Conservation (phyloP, 2,888 invertebrate species). For the Leucophenga maculata region DNA sequence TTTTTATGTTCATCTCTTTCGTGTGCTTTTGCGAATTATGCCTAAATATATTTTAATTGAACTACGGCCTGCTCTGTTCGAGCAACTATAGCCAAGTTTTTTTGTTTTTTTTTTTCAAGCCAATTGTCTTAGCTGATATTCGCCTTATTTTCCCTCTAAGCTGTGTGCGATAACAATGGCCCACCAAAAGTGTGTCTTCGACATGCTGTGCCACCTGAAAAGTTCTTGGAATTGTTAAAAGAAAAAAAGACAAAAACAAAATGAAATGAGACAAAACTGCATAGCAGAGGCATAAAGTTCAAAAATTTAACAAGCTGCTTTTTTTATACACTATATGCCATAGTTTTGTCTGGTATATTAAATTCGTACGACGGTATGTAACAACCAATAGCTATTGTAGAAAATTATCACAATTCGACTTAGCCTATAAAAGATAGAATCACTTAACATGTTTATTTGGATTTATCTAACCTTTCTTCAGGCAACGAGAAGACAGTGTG, state of each 20-base stretch:
- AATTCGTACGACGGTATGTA: too few species aligned
- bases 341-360: too few species aligned
- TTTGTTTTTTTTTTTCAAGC: too few species aligned
- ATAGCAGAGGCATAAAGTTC: slow-evolving; percentile 58
- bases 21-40: slow-evolving; percentile 41
- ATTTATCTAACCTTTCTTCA: too few species aligned
- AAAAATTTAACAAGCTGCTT: slow-evolving; percentile 59
- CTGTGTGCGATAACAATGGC: slow-evolving; percentile 32
- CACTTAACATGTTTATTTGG: too few species aligned
- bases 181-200: slow-evolving; percentile 62
- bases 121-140: slow-evolving; percentile 2
- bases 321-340: background rate
- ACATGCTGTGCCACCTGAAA: slow-evolving; percentile 65
- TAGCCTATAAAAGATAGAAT: too few species aligned
- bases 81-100: slow-evolving; percentile 39
- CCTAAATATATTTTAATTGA: slow-evolving; percentile 59
- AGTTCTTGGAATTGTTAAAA: slow-evolving; percentile 57
- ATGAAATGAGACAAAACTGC: slow-evolving; percentile 21
- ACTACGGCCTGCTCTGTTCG: slow-evolving; percentile 30
- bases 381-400: too few species aligned
- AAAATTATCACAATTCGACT: too few species aligned
- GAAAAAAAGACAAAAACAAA: slow-evolving; percentile 50
- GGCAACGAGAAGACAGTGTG: too few species aligned
- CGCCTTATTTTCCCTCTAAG: background rate
- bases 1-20: slow-evolving; percentile 10